Conservation (phyloP, 2,113 vertebrate species). For the Epinephelus lanceolatus region DNA sequence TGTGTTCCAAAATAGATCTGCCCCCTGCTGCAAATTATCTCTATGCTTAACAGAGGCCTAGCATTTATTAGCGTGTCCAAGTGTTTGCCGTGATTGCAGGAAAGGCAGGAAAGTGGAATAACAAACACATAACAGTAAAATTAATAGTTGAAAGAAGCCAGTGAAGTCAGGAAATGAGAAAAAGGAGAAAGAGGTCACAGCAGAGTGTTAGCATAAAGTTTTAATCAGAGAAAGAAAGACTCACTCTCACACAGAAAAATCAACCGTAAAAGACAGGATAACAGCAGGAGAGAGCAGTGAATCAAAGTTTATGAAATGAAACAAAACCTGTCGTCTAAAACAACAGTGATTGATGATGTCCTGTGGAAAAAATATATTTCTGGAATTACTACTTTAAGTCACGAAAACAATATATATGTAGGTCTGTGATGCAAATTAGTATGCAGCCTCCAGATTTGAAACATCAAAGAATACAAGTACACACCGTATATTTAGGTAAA, state of each 20-base stretch:
- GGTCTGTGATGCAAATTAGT: slow-evolving; percentile 47
- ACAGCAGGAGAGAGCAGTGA: slow-evolving; percentile 45
- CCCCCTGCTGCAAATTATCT: slow-evolving; percentile 17
- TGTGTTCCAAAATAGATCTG: slow-evolving; percentile 18
- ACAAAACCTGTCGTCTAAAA: slow-evolving; percentile 38
- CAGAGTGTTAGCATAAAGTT: slow-evolving; percentile 66
- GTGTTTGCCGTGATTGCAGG: slow-evolving; percentile 20
- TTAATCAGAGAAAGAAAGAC: slow-evolving; percentile 75
- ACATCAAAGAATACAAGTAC: slow-evolving; percentile 49
- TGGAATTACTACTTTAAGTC: slow-evolving; percentile 54
- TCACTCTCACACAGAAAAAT: slow-evolving; percentile 52
- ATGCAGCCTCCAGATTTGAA: slow-evolving; percentile 55
- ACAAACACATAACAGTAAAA: slow-evolving; percentile 18
- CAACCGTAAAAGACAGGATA: slow-evolving; percentile 38
- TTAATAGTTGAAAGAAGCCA: slow-evolving; percentile 29
- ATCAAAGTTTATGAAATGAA: slow-evolving; percentile 54
- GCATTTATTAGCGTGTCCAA: slow-evolving; percentile 11
- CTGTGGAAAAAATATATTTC: slow-evolving; percentile 28
- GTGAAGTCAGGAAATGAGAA: slow-evolving; percentile 58
- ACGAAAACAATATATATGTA: slow-evolving; percentile 40
- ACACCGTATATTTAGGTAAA: slow-evolving; percentile 52
- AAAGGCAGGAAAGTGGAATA: slow-evolving; percentile 46
- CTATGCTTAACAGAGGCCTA: slow-evolving; percentile 1
- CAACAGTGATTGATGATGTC: slow-evolving; percentile 42
- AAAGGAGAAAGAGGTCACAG: slow-evolving; percentile 65